Base-by-base conservation (phyloP, 37 sponge, comb jelly and placozoan species). In the Ephydatia muelleri region DNA sequence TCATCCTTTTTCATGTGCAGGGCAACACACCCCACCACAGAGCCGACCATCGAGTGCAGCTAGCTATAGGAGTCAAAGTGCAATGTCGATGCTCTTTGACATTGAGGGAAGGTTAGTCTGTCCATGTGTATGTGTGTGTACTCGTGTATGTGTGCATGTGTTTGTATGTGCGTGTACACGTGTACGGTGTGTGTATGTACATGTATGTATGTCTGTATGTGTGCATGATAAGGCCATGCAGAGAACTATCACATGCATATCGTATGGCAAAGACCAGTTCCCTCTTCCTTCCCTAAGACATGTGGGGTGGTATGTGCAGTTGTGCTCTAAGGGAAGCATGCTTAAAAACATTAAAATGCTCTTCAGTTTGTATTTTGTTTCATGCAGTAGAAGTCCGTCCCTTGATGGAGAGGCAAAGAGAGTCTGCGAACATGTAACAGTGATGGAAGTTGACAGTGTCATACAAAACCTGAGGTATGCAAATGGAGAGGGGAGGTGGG, bases 121-220 rank as follows among this genome's bases (percentile, higher is more conserved):
- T n/a, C n/a, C 57, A 39, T 76, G 48, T 76, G 78, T 76, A 43
- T 76, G 78, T 76, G 78, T 76, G 78, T 76, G 8, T n/a, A n/a
- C n/a, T n/a, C n/a, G n/a, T n/a, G n/a, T n/a, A n/a, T n/a, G n/a
- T n/a, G n/a, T n/a, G n/a, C n/a, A n/a, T n/a, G n/a, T n/a, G n/a
- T n/a, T n/a, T n/a, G n/a, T n/a, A n/a, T n/a, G n/a, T n/a, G n/a
- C n/a, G n/a, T n/a, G n/a, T n/a, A n/a, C n/a, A n/a, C n/a, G n/a
- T n/a, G n/a, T n/a, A n/a, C n/a, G n/a, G n/a, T n/a, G n/a, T n/a
- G n/a, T n/a, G n/a, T n/a, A n/a, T n/a, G n/a, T n/a, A n/a, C n/a
- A n/a, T n/a, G n/a, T n/a, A n/a, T n/a, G n/a, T n/a, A n/a, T n/a
- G n/a, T n/a, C n/a, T n/a, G n/a, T n/a, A n/a, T n/a, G n/a, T n/a